Conservation (phyloP, 2,113 vertebrate species). For the Caracal caracal region DNA sequence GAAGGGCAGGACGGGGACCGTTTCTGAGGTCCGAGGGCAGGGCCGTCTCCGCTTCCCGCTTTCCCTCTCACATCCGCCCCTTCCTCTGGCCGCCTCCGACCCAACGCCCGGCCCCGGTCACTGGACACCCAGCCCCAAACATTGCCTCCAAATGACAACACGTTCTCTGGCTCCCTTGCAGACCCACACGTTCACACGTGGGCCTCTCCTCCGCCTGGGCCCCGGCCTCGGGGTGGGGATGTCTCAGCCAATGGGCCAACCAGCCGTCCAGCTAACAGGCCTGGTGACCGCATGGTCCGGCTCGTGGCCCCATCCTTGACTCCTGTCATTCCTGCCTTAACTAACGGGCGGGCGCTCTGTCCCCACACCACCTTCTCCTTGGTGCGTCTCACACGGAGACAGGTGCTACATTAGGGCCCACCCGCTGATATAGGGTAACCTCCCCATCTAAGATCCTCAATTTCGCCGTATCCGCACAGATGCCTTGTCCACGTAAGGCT, state of each 20-base stretch:
- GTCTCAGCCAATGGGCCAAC: not conserved
- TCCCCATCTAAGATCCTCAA: not conserved
- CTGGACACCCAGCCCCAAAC: not conserved
- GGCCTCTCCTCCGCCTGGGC: not conserved
- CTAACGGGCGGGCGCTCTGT: not conserved
- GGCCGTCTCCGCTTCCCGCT: not conserved
- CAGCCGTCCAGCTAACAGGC: not conserved
- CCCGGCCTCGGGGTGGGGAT: not conserved
- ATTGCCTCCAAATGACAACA: no score
- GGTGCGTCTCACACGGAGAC: not conserved
- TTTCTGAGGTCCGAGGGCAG: not conserved
- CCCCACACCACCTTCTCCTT: not conserved
- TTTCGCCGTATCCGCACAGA: not conserved
- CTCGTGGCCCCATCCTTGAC: not conserved
- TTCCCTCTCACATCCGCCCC: not conserved
- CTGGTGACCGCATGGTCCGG: not conserved
- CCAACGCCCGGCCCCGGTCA: not conserved
- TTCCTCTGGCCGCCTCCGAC: not conserved
- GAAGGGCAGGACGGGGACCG: not conserved
- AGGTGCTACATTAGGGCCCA: not conserved
- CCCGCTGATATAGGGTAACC: not conserved
- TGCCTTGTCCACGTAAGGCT: not conserved
- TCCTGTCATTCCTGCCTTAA: not conserved
- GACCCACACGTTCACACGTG: not conserved
- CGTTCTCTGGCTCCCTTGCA: not conserved